Percentiles rank a stretch among this genome's conserved stretches.
Conservation (phyloP, 2,888 invertebrate genomes). For the Orthonevra nobilis region DNA sequence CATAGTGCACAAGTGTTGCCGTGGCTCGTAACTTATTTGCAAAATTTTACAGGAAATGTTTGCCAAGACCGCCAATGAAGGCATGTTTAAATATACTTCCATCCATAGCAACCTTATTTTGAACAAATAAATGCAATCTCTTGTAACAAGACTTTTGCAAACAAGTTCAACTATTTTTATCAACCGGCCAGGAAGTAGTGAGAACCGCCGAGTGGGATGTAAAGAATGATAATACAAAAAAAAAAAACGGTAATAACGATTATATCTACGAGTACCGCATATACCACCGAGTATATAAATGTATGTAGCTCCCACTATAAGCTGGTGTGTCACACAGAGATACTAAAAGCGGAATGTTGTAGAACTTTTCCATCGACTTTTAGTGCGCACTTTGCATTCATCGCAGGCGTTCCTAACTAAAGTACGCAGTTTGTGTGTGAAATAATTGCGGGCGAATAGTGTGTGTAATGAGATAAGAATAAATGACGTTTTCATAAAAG, state of each 20-base stretch:
- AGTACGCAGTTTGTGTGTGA: constrained; percentile 48
- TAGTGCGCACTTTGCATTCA: constrained; percentile 69
- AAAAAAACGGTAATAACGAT: constrained; percentile 38
- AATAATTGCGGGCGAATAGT: constrained; percentile 28
- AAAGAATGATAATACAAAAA: constrained; percentile 5
- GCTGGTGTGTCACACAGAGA: constrained; percentile 60
- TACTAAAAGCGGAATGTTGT: constrained; percentile 57
- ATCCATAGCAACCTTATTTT: too few species aligned
- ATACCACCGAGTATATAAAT: constrained; percentile 14
- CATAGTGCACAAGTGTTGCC: too few species aligned
- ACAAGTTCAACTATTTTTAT: too few species aligned
- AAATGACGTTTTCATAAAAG: constrained; percentile 22
- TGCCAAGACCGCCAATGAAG: too few species aligned
- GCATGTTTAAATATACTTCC: too few species aligned
- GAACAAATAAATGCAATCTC: too few species aligned
- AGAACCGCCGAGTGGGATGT: neutral
- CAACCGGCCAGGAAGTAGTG: constrained; percentile 52
- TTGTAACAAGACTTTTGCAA: too few species aligned
- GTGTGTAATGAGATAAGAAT: constrained; percentile 38
- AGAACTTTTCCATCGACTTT: constrained; percentile 64
- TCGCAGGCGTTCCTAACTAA: constrained; percentile 55
- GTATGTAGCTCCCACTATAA: constrained; percentile 37
- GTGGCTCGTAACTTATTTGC: too few species aligned
- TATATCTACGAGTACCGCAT: constrained; percentile 40
- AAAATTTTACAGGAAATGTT: too few species aligned